A percentile compares a stretch with the other conserved stretches of the same genome.
Evolutionary conservation across 2,113 vertebrate species (phyloP).

Genomic region (Lonchura striata): DNA sequence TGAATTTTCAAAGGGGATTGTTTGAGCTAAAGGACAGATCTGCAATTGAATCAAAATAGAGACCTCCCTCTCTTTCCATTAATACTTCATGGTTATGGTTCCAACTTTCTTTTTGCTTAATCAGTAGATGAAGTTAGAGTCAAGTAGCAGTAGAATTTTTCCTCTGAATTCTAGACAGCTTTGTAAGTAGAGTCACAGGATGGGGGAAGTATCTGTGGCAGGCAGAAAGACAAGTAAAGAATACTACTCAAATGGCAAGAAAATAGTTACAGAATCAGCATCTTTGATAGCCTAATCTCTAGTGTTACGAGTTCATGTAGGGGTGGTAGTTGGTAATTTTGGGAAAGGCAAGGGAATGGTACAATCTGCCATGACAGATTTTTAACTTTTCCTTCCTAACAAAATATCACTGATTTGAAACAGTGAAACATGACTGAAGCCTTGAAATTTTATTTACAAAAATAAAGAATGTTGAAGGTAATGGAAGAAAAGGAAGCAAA

Average conservation of each 20-base stretch:
- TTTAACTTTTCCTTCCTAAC: not conserved
- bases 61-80: not conserved
- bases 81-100: not conserved
- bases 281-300: not conserved
- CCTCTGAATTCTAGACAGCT: not conserved
- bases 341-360: not conserved
- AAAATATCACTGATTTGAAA: not conserved
- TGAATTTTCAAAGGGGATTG: not conserved
- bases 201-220: not conserved
- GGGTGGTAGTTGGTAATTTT: not conserved
- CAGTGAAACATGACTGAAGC: not conserved
- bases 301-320: not conserved
- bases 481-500: not conserved
- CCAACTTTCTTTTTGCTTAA: not conserved
- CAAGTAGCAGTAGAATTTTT: not conserved
- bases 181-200: not conserved
- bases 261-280: not conserved
- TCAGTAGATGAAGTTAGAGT: not conserved
- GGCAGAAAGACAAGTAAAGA: not conserved
- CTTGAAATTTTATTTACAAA: not conserved
- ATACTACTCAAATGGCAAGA: not conserved
- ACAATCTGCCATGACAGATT: fast-evolving
- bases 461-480: not conserved
- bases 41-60: not conserved
- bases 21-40: not conserved